Evolutionary conservation across 2,888 invertebrate species (phyloP).

Genomic region (Plebejus melissa): DNA sequence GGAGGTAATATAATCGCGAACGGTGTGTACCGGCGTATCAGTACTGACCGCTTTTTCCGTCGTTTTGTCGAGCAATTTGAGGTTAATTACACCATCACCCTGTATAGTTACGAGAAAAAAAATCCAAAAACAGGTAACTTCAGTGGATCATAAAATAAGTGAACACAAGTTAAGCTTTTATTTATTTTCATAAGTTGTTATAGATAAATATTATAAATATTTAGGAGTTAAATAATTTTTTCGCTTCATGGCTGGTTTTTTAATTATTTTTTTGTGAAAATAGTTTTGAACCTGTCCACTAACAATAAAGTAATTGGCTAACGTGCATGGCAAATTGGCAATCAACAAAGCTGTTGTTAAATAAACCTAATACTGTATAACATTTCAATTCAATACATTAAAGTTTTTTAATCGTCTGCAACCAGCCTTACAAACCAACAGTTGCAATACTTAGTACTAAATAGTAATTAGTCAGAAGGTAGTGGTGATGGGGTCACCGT

Average conservation of each 20-base stretch:
- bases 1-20: neutral
- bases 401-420: neutral
- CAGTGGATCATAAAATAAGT: neutral
- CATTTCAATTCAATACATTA: neutral
- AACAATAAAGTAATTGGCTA: too few relatives aligned
- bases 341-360: too few relatives aligned
- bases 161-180: neutral
- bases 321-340: too few relatives aligned
- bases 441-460: slow-evolving; percentile 1
- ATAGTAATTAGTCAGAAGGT: slow-evolving; percentile 16
- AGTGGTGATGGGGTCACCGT: slow-evolving; percentile 41
- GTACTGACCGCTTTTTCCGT: slow-evolving; percentile 11
- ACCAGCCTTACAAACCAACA: neutral
- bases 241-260: too few relatives aligned
- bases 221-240: too few relatives aligned
- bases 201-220: too few relatives aligned
- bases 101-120: neutral
- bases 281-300: too few relatives aligned
- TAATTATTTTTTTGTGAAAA: too few relatives aligned
- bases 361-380: too few relatives aligned
- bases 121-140: neutral
- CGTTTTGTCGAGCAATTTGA: slow-evolving; percentile 6
- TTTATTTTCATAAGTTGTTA: too few relatives aligned
- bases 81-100: slow-evolving; percentile 13
- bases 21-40: neutral